Percentiles rank a stretch among this genome's conserved stretches.
These are phyloP conservation scores for Scomber scombrus DNA, from an alignment of 2,113 vertebrate species.

Conservation along the genomic window DNA sequence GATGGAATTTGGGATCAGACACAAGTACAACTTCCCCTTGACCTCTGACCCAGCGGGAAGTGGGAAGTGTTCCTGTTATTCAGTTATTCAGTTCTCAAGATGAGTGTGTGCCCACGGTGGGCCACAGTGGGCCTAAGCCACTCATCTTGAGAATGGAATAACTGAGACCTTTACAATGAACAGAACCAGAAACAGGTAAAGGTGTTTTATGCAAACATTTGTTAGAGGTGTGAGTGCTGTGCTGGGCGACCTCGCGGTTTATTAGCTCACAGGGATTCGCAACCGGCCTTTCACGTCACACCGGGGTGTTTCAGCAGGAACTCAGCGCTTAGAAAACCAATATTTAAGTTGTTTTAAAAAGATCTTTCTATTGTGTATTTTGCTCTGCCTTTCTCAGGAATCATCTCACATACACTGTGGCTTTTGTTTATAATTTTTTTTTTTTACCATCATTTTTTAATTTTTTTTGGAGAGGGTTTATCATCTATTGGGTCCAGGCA, in stretches of 20 bases:
- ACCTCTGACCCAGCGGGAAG: conserved; percentile 74
- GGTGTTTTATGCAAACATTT: background rate
- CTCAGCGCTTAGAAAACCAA: conserved; percentile 37
- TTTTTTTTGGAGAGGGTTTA: background rate
- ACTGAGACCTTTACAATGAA: conserved; percentile 8
- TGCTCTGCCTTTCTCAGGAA: background rate
- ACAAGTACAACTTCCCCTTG: conserved; percentile 75
- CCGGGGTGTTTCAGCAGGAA: background rate
- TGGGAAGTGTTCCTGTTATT: conserved; percentile 80
- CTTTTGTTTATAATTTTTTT: background rate
- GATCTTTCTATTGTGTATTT: conserved; percentile 25
- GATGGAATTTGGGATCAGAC: conserved; percentile 77
- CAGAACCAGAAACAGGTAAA: conserved; percentile 5
- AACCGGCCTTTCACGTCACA: conserved; percentile 25
- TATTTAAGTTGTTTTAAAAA: conserved; percentile 34
- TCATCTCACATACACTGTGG: background rate
- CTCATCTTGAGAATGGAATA: background rate
- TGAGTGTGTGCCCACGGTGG: background rate
- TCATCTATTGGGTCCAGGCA: conserved; percentile 6
- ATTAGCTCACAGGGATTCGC: conserved; percentile 11
- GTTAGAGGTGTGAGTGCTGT: conserved; percentile 20
- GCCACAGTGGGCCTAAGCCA: background rate
- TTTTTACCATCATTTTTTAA: conserved; percentile 13
- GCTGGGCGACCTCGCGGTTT: conserved; percentile 9
- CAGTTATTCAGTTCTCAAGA: conserved; percentile 63